Evolutionary conservation across 2,888 invertebrate genomes (phyloP).

Genomic region (Carpatolechia fugitivella): DNA sequence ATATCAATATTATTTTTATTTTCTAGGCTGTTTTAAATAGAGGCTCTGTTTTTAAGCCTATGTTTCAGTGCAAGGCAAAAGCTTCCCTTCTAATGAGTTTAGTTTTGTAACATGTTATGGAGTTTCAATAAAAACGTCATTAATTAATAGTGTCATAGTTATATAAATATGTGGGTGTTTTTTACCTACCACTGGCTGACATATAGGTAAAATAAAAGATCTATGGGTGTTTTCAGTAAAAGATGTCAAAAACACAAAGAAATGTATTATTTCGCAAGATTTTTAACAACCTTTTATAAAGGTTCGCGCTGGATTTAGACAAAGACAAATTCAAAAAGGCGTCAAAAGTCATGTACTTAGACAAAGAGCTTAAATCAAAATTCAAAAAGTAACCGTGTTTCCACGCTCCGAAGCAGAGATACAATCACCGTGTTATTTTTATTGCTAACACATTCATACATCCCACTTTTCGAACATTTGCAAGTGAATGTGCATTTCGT

Average conservation of each 20-base stretch:
- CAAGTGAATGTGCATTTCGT: background rate
- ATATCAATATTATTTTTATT: background rate
- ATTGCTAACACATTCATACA: background rate
- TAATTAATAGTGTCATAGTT: no score
- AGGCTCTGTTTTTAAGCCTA: background rate
- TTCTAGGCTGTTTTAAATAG: background rate
- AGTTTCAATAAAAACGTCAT: no score
- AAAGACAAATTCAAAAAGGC: background rate
- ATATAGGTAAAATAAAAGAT: no score
- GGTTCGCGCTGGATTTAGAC: background rate
- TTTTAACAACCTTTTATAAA: no score
- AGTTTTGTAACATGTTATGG: no score
- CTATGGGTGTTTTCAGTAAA: no score
- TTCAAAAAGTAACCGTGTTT: slow-evolving; percentile 8
- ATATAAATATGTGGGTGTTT: no score
- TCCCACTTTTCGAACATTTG: background rate
- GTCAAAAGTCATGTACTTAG: background rate
- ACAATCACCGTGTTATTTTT: background rate
- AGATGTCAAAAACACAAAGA: no score
- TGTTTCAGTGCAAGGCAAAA: background rate
- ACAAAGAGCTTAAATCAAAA: slow-evolving; percentile 4
- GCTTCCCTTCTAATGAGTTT: no score
- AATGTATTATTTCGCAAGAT: no score
- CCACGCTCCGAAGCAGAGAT: background rate
- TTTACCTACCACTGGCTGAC: no score